Evolutionary conservation across 1,140 invertebrate species (phyloP), one percentile per base, ranked within the genome.

Genomic region (Temnothorax nylanderi): DNA sequence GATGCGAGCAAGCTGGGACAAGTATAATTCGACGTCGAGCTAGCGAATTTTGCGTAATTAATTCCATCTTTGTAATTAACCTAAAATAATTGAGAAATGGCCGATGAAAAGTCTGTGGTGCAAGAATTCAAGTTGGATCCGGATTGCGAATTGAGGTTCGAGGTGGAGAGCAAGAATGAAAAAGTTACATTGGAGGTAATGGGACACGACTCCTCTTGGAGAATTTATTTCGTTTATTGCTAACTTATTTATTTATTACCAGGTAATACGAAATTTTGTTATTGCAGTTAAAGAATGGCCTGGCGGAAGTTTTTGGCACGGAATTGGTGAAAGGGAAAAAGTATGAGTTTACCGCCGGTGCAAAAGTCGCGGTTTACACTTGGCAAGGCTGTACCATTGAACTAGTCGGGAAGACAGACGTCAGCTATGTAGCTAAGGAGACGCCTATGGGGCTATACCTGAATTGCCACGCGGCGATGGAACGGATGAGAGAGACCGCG

Each of bases 241-340:
- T 58, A 62, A 37, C 8, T 37, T 49, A 13, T 82, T 26, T 85
- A 0, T 13, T 51, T 51, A 62, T 87, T n/a, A 65, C 32, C 13
- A 41, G 11, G 74, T 64, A 8, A 69, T n/a, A 44, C 34, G 0
- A 71, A 69, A 21, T 16, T 65, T 7, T 64, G 90, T 65, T 56
- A 72, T 92, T 92, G 88, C 89, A 99, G 97, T 95, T 99, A 18
- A 97, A 98, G 93, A 97, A 95, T 93, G 99, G 99, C 10, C 96
- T 98, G 88, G 99, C 98, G 0, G 99, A 99, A 96, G 96, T 99
- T 65, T 99, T 99, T 96, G 99, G 99, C 0, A 99, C 99, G 0
- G 99, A 99, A 95, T 93, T 99, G 80, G 98, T 99, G 0, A 98
- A 98, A 95, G 98, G 98, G 34, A 99, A 99, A 95, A 97, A 97